A percentile compares a stretch with the other conserved stretches of the same genome.
Conservation (phyloP, 2,113 vertebrate species). For the Microtus oregoni region DNA sequence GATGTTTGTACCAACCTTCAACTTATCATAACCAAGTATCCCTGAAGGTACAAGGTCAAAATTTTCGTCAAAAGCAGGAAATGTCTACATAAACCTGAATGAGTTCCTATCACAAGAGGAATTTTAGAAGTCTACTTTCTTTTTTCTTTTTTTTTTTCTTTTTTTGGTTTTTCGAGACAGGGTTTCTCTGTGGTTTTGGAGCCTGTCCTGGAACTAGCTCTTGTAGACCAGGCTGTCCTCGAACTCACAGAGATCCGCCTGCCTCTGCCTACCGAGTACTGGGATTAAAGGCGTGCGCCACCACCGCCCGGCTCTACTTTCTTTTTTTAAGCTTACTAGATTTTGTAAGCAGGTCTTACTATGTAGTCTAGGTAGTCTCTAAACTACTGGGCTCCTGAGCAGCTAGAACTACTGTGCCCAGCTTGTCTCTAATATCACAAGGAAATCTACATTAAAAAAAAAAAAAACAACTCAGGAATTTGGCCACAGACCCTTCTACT, state of each 20-base stretch:
- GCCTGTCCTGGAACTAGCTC: too few species aligned
- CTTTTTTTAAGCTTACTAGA: neutral
- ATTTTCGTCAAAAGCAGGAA: neutral
- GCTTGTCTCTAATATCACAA: neutral
- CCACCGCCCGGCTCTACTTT: neutral
- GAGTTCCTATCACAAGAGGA: slow-evolving; percentile 1
- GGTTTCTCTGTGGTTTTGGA: too few species aligned
- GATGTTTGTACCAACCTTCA: neutral
- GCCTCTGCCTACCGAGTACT: too few species aligned
- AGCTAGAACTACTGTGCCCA: neutral
- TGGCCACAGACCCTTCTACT: neutral
- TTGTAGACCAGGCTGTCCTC: too few species aligned
- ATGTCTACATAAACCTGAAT: neutral
- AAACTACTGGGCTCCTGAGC: neutral
- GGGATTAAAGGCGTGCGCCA: too few species aligned
- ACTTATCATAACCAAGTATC: neutral
- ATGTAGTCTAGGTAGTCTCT: neutral
- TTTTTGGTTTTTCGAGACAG: too few species aligned
- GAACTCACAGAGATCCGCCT: too few species aligned
- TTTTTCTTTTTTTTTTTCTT: neutral
- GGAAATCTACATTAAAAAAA: neutral
- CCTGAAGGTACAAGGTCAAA: slow-evolving; percentile 35
- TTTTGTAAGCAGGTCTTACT: neutral
- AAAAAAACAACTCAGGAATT: neutral
- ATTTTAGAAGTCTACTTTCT: neutral